Conservation (phyloP, 2,797 vertebrate species). For the Heliangelus exortis region DNA sequence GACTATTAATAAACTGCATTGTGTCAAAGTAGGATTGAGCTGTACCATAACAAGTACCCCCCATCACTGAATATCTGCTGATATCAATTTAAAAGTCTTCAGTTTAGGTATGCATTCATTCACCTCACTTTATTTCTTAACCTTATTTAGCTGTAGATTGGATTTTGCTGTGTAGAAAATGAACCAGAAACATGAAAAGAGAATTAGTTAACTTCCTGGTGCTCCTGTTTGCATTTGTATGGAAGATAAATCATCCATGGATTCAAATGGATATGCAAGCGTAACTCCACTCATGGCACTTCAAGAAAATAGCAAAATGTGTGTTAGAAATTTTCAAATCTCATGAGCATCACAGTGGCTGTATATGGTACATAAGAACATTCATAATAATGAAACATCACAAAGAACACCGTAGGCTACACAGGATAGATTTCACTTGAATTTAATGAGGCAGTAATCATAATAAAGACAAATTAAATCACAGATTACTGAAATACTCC, state of each 20-base stretch:
- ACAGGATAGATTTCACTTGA: slow-evolving; percentile 36
- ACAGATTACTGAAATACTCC: slow-evolving; percentile 39
- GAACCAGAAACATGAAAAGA: not conserved
- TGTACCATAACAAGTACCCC: not conserved
- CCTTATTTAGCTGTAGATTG: not conserved
- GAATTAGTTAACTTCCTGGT: not conserved
- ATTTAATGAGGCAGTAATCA: slow-evolving; percentile 66
- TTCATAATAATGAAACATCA: not conserved
- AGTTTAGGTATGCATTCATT: not conserved
- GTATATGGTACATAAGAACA: not conserved
- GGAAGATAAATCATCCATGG: not conserved
- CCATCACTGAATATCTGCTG: not conserved
- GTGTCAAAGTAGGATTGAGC: not conserved
- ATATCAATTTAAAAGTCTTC: not conserved
- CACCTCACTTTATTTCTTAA: not conserved
- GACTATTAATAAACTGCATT: not conserved
- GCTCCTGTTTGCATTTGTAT: not conserved
- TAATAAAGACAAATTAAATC: slow-evolving; percentile 56
- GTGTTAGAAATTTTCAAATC: not conserved
- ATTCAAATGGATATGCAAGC: not conserved
- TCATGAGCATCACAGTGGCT: not conserved
- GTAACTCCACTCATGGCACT: not conserved
- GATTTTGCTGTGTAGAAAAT: not conserved
- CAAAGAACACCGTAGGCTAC: not conserved
- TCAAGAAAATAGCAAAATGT: not conserved